A percentile compares a stretch with the other conserved stretches of the same genome.
Evolutionary conservation across 2,797 vertebrate genomes (phyloP).

Genomic region (Lacerta bilineata): DNA sequence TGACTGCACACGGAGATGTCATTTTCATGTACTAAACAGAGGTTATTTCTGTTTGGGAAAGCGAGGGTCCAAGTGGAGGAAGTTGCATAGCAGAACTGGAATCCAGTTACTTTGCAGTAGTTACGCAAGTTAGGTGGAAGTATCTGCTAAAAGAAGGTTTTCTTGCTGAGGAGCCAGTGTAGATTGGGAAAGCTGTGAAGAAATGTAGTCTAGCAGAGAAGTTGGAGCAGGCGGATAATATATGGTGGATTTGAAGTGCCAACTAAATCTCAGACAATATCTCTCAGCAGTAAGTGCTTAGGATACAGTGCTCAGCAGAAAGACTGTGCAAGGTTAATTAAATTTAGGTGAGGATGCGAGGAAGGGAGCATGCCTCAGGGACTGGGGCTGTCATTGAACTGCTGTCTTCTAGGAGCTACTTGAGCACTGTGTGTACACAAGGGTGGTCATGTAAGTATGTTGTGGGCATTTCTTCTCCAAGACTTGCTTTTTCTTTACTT

Average conservation of each 20-base stretch:
- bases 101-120: background rate
- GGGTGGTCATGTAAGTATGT: background rate
- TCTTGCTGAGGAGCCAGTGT: background rate
- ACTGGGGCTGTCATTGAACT: background rate
- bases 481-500: too few relatives aligned
- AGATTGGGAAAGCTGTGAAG: background rate
- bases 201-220: background rate
- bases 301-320: background rate
- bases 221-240: background rate
- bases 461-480: background rate
- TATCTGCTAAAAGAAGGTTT: background rate
- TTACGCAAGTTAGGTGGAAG: background rate
- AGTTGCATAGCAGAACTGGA: background rate
- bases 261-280: background rate
- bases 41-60: background rate
- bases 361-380: background rate
- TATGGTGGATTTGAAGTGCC: background rate
- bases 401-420: background rate
- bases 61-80: background rate
- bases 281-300: background rate
- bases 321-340: background rate
- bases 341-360: background rate
- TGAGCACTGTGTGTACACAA: background rate
- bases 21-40: background rate
- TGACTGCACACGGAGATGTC: background rate